Evolutionary conservation across 2,797 vertebrate genomes (phyloP).

Genomic region (Urocyon cinereoargenteus): DNA sequence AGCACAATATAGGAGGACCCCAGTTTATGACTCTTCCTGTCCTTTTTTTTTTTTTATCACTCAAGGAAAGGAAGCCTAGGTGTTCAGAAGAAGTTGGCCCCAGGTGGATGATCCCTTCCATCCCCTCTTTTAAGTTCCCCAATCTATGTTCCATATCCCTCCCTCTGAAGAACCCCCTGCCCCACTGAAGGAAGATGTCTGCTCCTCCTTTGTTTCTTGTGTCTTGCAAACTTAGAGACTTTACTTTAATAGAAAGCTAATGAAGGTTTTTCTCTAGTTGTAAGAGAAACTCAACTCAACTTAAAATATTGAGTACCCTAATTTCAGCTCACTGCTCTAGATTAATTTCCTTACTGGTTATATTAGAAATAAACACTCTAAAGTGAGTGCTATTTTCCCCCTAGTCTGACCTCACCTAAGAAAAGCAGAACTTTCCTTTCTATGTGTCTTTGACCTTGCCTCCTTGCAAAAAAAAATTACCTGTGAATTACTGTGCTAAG

Average conservation of each 20-base stretch:
- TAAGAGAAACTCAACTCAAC: not conserved
- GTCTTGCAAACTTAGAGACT: not conserved
- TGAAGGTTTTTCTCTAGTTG: not conserved
- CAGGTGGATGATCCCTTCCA: not conserved
- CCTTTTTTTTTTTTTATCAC: conserved; percentile 5
- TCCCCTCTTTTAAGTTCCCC: not conserved
- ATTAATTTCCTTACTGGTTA: not conserved
- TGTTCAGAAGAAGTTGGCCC: not conserved
- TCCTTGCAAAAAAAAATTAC: conserved; percentile 61
- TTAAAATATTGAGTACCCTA: not conserved
- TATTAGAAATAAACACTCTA: conserved; percentile 48
- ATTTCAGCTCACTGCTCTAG: not conserved
- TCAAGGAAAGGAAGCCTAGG: not conserved
- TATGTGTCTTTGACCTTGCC: conserved; percentile 64
- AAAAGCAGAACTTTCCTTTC: conserved; percentile 48
- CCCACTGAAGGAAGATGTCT: not conserved
- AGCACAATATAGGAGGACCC: not conserved
- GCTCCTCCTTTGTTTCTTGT: not conserved
- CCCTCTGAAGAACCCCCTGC: not conserved
- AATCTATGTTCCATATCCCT: not conserved
- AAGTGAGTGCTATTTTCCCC: not conserved
- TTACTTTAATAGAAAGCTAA: not conserved
- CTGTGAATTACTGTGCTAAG: conserved; percentile 52
- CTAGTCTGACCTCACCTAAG: conserved; percentile 4
- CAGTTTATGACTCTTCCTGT: not conserved